Percentiles rank a stretch among this genome's conserved stretches.
Evolutionary conservation across 2,797 vertebrate species (phyloP).

Genomic region (Xenops minutus): DNA sequence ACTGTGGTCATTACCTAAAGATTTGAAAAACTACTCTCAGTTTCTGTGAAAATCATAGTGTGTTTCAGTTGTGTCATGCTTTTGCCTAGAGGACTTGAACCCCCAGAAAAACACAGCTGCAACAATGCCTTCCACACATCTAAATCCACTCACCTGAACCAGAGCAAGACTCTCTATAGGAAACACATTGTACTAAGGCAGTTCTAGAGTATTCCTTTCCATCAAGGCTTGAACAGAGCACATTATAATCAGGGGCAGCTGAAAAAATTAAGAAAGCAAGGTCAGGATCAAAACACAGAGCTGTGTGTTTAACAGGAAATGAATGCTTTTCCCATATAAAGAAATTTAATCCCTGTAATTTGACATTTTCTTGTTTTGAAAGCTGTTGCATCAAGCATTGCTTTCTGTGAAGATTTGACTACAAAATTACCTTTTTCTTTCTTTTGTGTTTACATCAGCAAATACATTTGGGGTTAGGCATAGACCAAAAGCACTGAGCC

Average conservation of each 20-base stretch:
- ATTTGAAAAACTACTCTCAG: not conserved
- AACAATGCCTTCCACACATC: not conserved
- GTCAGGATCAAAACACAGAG: not conserved
- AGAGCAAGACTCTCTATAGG: not conserved
- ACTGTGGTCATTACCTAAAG: not conserved
- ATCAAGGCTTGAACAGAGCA: not conserved
- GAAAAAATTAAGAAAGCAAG: conserved; percentile 1
- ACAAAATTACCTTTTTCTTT: not conserved
- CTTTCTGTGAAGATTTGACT: not conserved
- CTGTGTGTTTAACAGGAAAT: not conserved
- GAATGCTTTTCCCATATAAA: not conserved
- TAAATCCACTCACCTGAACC: not conserved
- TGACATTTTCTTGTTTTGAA: not conserved
- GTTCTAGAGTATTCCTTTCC: not conserved
- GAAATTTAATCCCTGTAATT: not conserved
- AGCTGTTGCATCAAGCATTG: not conserved
- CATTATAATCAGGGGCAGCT: not conserved
- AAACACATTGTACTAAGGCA: not conserved
- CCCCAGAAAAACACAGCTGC: not conserved
- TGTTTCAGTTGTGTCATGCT: not conserved
- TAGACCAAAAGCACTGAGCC: not conserved
- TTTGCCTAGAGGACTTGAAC: not conserved
- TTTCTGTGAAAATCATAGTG: not conserved
- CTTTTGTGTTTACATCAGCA: not conserved
- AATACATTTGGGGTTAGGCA: not conserved